phyloP scores from a whole-genome alignment of 2,888 invertebrate species.

The Thymelicus acteon region DNA sequence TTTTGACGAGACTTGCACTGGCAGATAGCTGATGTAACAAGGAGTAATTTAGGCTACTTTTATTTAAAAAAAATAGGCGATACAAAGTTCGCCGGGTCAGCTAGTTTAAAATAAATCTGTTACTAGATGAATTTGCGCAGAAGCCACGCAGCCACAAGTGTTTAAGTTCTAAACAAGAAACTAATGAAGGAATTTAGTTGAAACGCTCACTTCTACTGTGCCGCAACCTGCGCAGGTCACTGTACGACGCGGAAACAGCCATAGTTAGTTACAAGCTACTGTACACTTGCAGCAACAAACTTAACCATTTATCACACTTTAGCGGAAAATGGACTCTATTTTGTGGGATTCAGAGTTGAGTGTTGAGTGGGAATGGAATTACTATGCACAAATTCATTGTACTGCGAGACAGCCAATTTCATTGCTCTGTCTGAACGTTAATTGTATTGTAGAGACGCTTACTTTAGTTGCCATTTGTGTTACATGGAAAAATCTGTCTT shows the following conservation, averaged over 20 bases:
- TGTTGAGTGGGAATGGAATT: slow-evolving; percentile 2
- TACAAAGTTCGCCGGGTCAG: too few species aligned
- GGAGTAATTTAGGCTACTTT: too few species aligned
- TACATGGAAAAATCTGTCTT: slow-evolving; percentile 33
- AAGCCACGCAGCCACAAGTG: slow-evolving; percentile 15
- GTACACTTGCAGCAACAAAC: slow-evolving; percentile 36
- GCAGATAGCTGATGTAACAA: too few species aligned
- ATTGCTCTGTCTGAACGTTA: slow-evolving; percentile 37
- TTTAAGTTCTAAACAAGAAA: slow-evolving; percentile 17
- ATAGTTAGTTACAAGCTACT: slow-evolving; percentile 35
- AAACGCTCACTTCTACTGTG: slow-evolving; percentile 17
- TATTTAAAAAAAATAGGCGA: too few species aligned
- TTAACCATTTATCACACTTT: slow-evolving; percentile 17
- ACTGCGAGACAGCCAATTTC: slow-evolving; percentile 37
- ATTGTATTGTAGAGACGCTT: slow-evolving; percentile 34
- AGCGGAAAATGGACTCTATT: slow-evolving; percentile 8
- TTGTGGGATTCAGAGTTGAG: neutral
- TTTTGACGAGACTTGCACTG: too few species aligned
- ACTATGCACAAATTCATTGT: slow-evolving; percentile 38
- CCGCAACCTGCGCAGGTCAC: slow-evolving; percentile 34
- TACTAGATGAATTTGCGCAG: neutral
- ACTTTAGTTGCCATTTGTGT: slow-evolving; percentile 27
- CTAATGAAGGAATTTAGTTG: slow-evolving; percentile 20
- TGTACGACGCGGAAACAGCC: slow-evolving; percentile 34
- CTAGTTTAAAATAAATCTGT: neutral